phyloP scores from a whole-genome alignment of 1,140 invertebrate genomes.

The Pseudomyrmex cubaensis region DNA sequence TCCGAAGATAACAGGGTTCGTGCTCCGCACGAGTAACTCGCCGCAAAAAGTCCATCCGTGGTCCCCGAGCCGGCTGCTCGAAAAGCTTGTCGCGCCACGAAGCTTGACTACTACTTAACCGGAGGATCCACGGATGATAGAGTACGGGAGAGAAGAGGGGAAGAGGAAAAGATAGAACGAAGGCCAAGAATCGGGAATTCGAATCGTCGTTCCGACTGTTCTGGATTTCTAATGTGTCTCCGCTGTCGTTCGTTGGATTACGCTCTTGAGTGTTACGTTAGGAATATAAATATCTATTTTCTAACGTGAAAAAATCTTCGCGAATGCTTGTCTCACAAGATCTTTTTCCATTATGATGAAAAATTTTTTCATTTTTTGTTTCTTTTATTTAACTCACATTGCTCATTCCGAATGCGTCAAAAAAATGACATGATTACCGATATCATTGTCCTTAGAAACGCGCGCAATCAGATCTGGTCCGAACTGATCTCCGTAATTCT shows the following conservation, averaged over 20 bases:
- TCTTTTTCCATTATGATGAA: background rate
- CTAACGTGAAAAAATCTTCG: background rate
- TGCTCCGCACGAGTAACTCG: constrained; percentile 74
- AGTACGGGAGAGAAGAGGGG: background rate
- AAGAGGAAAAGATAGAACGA: too few relatives aligned
- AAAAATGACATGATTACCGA: background rate
- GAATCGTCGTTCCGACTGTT: background rate
- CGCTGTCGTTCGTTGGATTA: background rate
- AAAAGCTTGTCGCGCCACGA: constrained; percentile 56
- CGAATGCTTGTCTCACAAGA: too few relatives aligned
- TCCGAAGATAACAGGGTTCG: constrained; percentile 79
- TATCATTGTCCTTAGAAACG: background rate
- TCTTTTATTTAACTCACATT: constrained; percentile 1
- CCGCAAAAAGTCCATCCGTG: constrained; percentile 68
- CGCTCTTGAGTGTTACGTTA: background rate
- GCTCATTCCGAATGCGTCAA: background rate
- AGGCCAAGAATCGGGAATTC: background rate
- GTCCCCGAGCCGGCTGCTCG: constrained; percentile 41
- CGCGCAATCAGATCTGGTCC: background rate
- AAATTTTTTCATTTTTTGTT: background rate
- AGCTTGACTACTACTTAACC: constrained; percentile 60
- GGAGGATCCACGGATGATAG: constrained; percentile 13
- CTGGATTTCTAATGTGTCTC: constrained; percentile 3
- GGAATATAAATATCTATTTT: background rate
- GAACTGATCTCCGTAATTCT: constrained; percentile 8